Evolutionary conservation across 1,140 invertebrate genomes (phyloP).

Genomic region (Andrena cerasifolii): DNA sequence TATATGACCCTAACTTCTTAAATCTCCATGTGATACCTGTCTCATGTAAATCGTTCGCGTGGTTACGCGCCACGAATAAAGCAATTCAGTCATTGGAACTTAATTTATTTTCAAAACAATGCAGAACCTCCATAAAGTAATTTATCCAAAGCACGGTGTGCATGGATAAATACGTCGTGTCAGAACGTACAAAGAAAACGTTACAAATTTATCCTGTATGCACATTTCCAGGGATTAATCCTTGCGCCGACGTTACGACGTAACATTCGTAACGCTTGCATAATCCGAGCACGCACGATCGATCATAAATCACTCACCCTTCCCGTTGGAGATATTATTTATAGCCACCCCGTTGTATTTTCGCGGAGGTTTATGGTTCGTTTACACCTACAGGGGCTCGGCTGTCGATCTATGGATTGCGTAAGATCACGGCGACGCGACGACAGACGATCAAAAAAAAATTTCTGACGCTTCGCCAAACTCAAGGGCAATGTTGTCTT

Average conservation of each 20-base stretch:
- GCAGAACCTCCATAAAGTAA: no score
- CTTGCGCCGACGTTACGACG: neutral
- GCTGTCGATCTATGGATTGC: slow-evolving; percentile 21
- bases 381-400: slow-evolving; percentile 1
- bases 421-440: slow-evolving; percentile 10
- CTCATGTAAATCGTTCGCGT: no score
- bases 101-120: no score
- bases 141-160: no score
- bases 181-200: neutral
- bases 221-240: slow-evolving; percentile 7
- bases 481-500: neutral
- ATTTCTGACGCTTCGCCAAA: neutral
- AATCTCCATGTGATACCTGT: no score
- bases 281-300: slow-evolving; percentile 27
- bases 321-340: slow-evolving; percentile 42
- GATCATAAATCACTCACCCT: slow-evolving; percentile 35
- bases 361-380: slow-evolving; percentile 1
- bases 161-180: no score
- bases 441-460: neutral
- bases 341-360: slow-evolving; percentile 29
- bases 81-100: no score
- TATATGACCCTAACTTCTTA: no score
- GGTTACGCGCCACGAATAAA: no score
- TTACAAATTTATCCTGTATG: no score
- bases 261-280: slow-evolving; percentile 35